Evolutionary conservation across 1,140 invertebrate species (phyloP).

Genomic region (Zaprionus taronus): DNA sequence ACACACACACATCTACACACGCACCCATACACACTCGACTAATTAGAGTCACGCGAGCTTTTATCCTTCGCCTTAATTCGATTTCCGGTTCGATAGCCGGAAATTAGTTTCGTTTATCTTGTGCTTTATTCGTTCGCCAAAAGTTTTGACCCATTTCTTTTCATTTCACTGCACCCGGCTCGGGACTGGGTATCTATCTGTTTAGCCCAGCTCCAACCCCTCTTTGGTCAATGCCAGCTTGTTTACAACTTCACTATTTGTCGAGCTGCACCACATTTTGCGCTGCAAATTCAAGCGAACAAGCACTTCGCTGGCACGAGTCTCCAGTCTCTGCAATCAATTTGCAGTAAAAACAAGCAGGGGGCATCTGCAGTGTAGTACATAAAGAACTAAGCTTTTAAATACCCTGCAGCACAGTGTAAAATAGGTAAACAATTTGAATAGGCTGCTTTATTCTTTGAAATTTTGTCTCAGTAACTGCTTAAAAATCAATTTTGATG

Average conservation of each 20-base stretch:
- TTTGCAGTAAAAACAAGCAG: slow-evolving; percentile 16
- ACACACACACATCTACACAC: background rate
- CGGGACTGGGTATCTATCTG: background rate
- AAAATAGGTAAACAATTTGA: background rate
- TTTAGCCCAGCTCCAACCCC: background rate
- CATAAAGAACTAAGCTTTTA: background rate
- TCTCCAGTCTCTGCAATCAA: slow-evolving; percentile 27
- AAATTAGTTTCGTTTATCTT: slow-evolving; percentile 79
- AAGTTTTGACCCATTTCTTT: slow-evolving; percentile 25
- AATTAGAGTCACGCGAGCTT: slow-evolving; percentile 66
- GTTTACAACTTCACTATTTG: slow-evolving; percentile 32
- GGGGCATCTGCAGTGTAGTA: background rate
- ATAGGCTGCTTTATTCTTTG: background rate
- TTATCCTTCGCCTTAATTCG: slow-evolving; percentile 54
- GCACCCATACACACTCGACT: slow-evolving; percentile 21
- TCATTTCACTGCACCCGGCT: background rate
- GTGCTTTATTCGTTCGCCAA: slow-evolving; percentile 39
- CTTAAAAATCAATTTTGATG: background rate
- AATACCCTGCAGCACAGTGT: background rate
- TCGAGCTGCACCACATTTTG: slow-evolving; percentile 18
- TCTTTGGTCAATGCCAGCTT: background rate
- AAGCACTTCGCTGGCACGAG: slow-evolving; percentile 27
- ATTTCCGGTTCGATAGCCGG: slow-evolving; percentile 76
- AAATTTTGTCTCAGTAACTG: background rate
- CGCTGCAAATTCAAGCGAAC: slow-evolving; percentile 11